phyloP scores from a whole-genome alignment of 2,113 vertebrate genomes.

The Albula glossodonta region DNA sequence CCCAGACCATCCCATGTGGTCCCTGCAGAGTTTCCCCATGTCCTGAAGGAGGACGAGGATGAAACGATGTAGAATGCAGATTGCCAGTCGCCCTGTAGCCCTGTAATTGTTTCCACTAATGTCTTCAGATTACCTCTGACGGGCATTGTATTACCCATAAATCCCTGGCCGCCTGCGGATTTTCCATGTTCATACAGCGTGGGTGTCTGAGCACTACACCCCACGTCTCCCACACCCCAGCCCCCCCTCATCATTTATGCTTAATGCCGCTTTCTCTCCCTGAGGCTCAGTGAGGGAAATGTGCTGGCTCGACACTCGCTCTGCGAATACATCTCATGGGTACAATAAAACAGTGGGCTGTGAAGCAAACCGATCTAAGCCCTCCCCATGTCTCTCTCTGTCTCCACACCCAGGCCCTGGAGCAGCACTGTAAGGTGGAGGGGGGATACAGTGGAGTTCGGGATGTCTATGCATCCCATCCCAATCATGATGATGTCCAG shows the following conservation, averaged over 20 bases:
- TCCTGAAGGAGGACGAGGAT: not conserved
- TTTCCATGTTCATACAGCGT: not conserved
- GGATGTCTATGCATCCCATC: conserved; percentile 82
- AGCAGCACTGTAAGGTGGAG: conserved; percentile 85
- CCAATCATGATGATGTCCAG: conserved; percentile 90
- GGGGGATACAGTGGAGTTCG: conserved; percentile 90
- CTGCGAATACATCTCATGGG: conserved; percentile 22
- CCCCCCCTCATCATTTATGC: not conserved
- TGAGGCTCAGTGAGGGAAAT: not conserved
- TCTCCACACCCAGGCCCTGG: conserved; percentile 76
- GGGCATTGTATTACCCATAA: conserved; percentile 26
- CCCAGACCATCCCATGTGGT: not conserved
- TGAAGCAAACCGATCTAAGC: no score
- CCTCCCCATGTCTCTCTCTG: not conserved
- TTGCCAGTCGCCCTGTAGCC: conserved; percentile 20
- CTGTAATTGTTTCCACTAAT: conserved; percentile 40
- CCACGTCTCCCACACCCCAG: not conserved
- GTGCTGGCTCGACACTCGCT: not conserved
- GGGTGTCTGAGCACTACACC: not conserved
- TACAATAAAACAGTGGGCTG: not conserved
- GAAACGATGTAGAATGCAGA: conserved; percentile 26
- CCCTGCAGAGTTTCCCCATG: not conserved
- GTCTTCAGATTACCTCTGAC: conserved; percentile 28
- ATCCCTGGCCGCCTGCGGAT: conserved; percentile 9
- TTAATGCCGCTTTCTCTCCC: not conserved